phyloP scores from a whole-genome alignment of 2,888 invertebrate species.

The Erebia ligea region DNA sequence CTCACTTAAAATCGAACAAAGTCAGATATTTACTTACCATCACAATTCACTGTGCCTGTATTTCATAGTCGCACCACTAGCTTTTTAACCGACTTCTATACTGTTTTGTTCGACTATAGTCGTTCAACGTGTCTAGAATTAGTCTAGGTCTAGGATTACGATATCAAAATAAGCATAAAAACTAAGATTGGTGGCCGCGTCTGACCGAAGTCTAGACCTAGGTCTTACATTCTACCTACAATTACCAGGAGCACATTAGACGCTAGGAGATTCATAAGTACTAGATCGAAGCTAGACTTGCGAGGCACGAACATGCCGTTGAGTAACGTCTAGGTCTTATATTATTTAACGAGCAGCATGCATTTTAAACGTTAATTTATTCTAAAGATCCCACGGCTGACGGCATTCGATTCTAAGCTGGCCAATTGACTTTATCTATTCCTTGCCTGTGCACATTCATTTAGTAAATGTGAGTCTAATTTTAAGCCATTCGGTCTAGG shows the following conservation, averaged over 20 bases:
- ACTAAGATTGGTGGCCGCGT: conserved; percentile 11
- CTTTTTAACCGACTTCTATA: too few relatives aligned
- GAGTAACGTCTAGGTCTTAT: conserved; percentile 38
- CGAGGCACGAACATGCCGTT: conserved; percentile 31
- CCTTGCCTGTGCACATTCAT: conserved; percentile 41
- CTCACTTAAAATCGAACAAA: too few relatives aligned
- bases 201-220: conserved; percentile 43
- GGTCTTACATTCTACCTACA: conserved; percentile 67
- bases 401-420: conserved; percentile 43
- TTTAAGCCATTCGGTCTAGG: conserved; percentile 44
- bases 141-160: not conserved
- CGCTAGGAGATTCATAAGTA: conserved; percentile 57
- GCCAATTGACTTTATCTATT: conserved; percentile 45
- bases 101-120: not conserved
- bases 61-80: too few relatives aligned
- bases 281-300: conserved; percentile 54
- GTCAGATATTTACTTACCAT: too few relatives aligned
- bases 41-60: too few relatives aligned
- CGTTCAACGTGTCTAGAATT: not conserved
- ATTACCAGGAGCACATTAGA: conserved; percentile 68
- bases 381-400: conserved; percentile 45
- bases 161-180: not conserved
- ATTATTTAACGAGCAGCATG: conserved; percentile 40
- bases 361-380: conserved; percentile 42
- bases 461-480: conserved; percentile 45